Evolutionary conservation across 64 coral and sea anemone genomes (phyloP).

Genomic region (Actinia tenebrosa): DNA sequence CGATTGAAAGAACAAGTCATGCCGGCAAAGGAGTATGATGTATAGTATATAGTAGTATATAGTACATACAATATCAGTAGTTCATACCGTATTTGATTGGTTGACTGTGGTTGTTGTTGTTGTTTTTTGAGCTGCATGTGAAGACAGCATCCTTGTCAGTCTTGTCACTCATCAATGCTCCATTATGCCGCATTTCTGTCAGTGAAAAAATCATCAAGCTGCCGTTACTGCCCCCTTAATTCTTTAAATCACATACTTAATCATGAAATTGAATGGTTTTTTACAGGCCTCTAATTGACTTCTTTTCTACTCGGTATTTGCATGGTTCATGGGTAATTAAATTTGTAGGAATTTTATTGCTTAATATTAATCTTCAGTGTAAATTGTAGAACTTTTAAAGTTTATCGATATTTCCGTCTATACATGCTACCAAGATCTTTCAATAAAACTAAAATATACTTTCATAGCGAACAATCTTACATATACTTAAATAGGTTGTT

Average conservation of each 20-base stretch:
- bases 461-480: too few species aligned
- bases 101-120: not conserved
- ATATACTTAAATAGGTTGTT: too few species aligned
- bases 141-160: not conserved
- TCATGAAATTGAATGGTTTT: not conserved
- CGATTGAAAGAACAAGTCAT: too few species aligned
- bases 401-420: too few species aligned
- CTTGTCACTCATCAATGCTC: not conserved
- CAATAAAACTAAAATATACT: too few species aligned
- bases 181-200: constrained; percentile 1
- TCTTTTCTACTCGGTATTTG: not conserved
- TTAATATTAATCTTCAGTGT: too few species aligned
- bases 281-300: not conserved
- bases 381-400: too few species aligned
- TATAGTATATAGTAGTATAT: too few species aligned
- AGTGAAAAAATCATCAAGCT: not conserved
- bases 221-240: not conserved
- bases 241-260: not conserved
- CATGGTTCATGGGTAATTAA: not conserved
- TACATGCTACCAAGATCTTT: too few species aligned
- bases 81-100: not conserved
- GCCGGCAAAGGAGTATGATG: too few species aligned
- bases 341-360: too few species aligned
- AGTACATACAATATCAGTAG: too few species aligned
- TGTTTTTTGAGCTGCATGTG: not conserved